Evolutionary conservation across 2,888 invertebrate species (phyloP).

Genomic region (Dorcus parallelipipedus): DNA sequence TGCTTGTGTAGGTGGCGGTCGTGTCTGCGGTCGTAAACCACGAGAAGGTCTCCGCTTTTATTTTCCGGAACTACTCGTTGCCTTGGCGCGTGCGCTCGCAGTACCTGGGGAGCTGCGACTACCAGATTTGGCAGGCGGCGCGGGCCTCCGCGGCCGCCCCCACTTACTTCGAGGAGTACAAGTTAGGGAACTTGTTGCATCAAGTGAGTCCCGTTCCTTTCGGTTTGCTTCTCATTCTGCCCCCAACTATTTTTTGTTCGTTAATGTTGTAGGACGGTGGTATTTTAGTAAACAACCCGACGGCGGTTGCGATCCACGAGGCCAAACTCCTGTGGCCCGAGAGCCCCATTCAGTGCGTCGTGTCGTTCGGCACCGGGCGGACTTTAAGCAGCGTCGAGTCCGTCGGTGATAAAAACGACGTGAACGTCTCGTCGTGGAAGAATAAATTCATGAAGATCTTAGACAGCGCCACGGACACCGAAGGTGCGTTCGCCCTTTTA

Average conservation of each 20-base stretch:
- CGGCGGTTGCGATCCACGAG: constrained; percentile 85
- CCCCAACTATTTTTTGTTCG: constrained; percentile 4
- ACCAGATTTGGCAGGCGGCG: constrained; percentile 78
- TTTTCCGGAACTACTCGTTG: constrained; percentile 83
- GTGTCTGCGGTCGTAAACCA: constrained; percentile 79
- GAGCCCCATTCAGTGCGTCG: constrained; percentile 68
- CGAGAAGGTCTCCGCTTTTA: constrained; percentile 66
- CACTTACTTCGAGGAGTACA: constrained; percentile 83
- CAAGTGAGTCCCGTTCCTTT: constrained; percentile 58
- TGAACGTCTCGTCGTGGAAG: constrained; percentile 61
- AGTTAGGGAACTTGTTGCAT: constrained; percentile 64
- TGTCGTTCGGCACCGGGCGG: constrained; percentile 80
- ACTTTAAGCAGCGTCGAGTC: constrained; percentile 46
- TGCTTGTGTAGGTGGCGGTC: constrained; percentile 60
- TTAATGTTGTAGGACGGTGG: constrained; percentile 66
- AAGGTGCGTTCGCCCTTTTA: constrained; percentile 54
- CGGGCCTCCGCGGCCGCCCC: constrained; percentile 90
- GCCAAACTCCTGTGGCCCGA: constrained; percentile 79
- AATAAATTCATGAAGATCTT: constrained; percentile 77
- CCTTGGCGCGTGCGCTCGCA: constrained; percentile 66
- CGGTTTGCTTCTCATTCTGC: too few relatives aligned
- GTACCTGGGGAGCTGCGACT: constrained; percentile 67
- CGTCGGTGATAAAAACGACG: constrained; percentile 33
- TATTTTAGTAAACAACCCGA: constrained; percentile 83
- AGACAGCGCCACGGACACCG: constrained; percentile 84